phyloP scores from a whole-genome alignment of 2,888 invertebrate genomes.

The Branchipolynoe longqiensis region DNA sequence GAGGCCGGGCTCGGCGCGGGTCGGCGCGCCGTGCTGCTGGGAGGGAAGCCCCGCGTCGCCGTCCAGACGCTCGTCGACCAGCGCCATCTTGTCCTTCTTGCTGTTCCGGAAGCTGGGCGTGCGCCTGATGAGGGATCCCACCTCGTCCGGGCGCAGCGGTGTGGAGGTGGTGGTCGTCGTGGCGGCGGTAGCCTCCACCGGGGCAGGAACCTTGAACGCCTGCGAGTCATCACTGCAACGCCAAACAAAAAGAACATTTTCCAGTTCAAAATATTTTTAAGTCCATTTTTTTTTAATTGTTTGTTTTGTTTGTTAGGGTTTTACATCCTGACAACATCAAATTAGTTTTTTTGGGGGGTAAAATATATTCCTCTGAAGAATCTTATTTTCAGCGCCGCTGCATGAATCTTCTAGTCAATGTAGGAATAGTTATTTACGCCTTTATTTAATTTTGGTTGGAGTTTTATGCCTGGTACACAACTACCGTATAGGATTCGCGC shows the following conservation, averaged over 20 bases:
- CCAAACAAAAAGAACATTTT: not conserved
- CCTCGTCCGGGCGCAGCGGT: constrained; percentile 59
- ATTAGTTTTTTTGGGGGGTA: no score
- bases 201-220: constrained; percentile 13
- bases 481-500: no score
- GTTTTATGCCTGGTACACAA: no score
- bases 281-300: not conserved
- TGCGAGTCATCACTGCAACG: not conserved
- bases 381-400: no score
- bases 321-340: no score
- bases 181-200: not conserved
- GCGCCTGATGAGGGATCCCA: constrained; percentile 62
- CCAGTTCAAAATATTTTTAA: not conserved
- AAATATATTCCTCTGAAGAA: no score
- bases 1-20: not conserved
- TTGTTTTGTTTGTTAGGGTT: not conserved
- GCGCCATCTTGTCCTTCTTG: constrained; percentile 42
- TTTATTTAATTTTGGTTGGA: no score
- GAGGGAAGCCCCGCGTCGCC: not conserved
- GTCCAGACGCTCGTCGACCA: not conserved
- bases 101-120: constrained; percentile 58
- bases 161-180: not conserved
- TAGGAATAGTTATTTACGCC: no score
- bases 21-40: not conserved
- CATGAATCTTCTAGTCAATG: no score